phyloP scores from a whole-genome alignment of 2,888 invertebrate genomes.

The Linnaemya tessellans region DNA sequence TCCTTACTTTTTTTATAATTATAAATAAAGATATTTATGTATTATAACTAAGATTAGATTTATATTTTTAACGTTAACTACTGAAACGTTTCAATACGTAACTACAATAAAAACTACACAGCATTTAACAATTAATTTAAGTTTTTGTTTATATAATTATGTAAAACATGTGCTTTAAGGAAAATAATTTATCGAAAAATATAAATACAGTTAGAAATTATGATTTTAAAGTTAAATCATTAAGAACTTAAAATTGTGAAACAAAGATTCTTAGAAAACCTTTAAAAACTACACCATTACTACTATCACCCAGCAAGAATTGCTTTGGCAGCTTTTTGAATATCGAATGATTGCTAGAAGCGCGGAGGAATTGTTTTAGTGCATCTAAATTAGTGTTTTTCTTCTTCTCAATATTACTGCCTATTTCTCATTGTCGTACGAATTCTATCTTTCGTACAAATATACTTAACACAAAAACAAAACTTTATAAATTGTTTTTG shows the following conservation, averaged over 20 bases:
- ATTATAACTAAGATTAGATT: constrained; percentile 55
- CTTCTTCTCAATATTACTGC: no score
- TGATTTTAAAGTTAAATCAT: neutral
- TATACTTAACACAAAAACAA: no score
- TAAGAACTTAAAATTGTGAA: neutral
- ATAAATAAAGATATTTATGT: constrained; percentile 21
- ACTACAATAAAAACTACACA: constrained; percentile 70
- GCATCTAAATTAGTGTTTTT: no score
- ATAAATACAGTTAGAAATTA: neutral
- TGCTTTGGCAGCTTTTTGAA: neutral
- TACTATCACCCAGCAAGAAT: neutral
- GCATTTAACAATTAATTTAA: constrained; percentile 69
- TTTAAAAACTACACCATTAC: neutral
- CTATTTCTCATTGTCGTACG: no score
- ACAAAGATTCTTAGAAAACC: neutral
- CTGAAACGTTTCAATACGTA: constrained; percentile 63
- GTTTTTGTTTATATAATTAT: constrained; percentile 32
- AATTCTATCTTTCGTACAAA: no score
- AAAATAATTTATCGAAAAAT: constrained; percentile 3
- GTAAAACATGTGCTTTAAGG: constrained; percentile 57
- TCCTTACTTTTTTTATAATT: constrained; percentile 49
- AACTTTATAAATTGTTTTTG: no score
- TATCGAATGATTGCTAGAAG: neutral
- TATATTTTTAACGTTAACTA: constrained; percentile 67
- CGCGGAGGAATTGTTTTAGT: no score